Evolutionary conservation across 2,888 invertebrate genomes (phyloP).

Genomic region (Rhaphigaster nebulosa): DNA sequence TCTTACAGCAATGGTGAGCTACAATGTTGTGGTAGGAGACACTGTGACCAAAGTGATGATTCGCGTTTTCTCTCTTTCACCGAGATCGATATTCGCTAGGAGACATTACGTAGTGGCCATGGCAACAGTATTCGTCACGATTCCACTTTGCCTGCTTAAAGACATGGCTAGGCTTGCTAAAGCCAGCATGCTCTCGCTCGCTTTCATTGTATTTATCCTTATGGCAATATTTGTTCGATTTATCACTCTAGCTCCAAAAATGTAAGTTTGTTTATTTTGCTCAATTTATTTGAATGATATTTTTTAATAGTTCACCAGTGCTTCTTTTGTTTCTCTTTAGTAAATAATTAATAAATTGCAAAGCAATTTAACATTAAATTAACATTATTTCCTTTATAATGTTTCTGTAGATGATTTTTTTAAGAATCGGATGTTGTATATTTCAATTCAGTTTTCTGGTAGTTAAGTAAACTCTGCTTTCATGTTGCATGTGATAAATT

Average conservation of each 20-base stretch:
- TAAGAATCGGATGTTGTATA: not conserved
- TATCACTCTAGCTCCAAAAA: slow-evolving; percentile 73
- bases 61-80: slow-evolving; percentile 75
- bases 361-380: too few relatives aligned
- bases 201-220: slow-evolving; percentile 81
- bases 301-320: not conserved
- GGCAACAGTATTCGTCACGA: slow-evolving; percentile 80
- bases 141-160: slow-evolving; percentile 84
- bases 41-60: slow-evolving; percentile 85
- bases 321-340: not conserved
- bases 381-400: too few relatives aligned
- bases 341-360: slow-evolving; percentile 3
- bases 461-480: not conserved
- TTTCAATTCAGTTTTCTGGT: not conserved
- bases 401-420: not conserved
- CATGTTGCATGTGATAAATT: not conserved
- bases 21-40: slow-evolving; percentile 89
- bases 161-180: slow-evolving; percentile 80
- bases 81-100: slow-evolving; percentile 74
- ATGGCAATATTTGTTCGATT: slow-evolving; percentile 76
- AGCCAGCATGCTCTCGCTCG: slow-evolving; percentile 78
- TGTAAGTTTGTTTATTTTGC: slow-evolving; percentile 73
- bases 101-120: slow-evolving; percentile 79
- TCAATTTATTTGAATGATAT: slow-evolving; percentile 17
- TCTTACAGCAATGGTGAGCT: slow-evolving; percentile 86